Evolutionary conservation across 92 coral and sea anemone genomes (phyloP).

Genomic region (Diadumene lineata): DNA sequence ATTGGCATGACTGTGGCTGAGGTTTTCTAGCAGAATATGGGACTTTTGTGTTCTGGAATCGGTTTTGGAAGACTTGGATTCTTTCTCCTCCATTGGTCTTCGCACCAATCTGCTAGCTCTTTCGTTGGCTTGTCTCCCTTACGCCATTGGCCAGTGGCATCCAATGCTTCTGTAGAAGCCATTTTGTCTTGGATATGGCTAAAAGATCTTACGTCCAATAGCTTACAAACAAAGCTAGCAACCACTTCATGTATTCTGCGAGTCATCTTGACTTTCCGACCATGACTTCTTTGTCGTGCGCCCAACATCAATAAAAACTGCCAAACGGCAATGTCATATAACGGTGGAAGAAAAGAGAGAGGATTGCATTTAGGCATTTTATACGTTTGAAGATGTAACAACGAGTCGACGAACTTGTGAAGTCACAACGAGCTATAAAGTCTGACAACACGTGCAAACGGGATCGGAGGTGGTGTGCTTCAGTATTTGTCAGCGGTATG

Average conservation of each 20-base stretch:
- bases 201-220: not conserved
- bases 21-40: not conserved
- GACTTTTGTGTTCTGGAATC: not conserved
- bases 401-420: too few species aligned
- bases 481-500: not conserved
- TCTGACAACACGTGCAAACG: too few species aligned
- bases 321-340: conserved; percentile 48
- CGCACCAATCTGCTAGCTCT: conserved; percentile 34
- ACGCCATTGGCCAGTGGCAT: conserved; percentile 33
- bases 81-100: conserved; percentile 49
- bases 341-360: conserved; percentile 22
- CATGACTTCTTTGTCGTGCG: not conserved
- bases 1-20: conserved; percentile 20
- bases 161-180: conserved; percentile 13
- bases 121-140: conserved; percentile 15
- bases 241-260: not conserved
- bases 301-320: conserved; percentile 37
- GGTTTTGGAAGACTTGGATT: conserved; percentile 5
- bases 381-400: too few species aligned
- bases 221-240: not conserved
- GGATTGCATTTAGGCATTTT: conserved; percentile 17
- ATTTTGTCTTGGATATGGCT: conserved; percentile 26
- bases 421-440: too few species aligned
- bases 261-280: not conserved
- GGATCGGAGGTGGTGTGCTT: too few species aligned